phyloP scores from a whole-genome alignment of 2,888 invertebrate species.

The Rhagonycha lutea region DNA sequence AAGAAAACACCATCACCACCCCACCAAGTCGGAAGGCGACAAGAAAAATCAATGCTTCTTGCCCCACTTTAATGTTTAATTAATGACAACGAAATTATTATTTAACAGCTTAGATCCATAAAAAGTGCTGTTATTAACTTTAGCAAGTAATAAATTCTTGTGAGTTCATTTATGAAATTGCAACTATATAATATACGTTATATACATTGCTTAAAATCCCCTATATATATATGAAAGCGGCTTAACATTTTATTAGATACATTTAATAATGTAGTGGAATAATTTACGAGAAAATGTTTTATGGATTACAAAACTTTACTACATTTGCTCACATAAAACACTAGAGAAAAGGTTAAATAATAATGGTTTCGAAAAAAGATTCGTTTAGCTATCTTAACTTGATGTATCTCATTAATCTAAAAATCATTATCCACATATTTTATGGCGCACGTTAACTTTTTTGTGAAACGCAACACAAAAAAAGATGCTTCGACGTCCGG shows the following conservation, averaged over 20 bases:
- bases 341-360: neutral
- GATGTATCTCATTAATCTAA: neutral
- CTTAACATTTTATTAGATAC: slow-evolving; percentile 15
- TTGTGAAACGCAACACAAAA: no score
- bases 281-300: slow-evolving; percentile 14
- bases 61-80: neutral
- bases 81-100: neutral
- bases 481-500: neutral
- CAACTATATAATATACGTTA: slow-evolving; percentile 1
- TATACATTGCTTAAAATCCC: slow-evolving; percentile 15
- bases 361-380: neutral
- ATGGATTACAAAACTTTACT: slow-evolving; percentile 7
- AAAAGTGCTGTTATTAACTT: slow-evolving; percentile 8
- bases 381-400: neutral
- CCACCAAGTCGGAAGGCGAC: neutral
- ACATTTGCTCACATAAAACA: neutral
- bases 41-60: neutral
- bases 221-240: slow-evolving; percentile 9
- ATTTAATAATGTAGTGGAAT: slow-evolving; percentile 14
- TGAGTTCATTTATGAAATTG: slow-evolving; percentile 18
- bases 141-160: slow-evolving; percentile 17
- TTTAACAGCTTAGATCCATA: slow-evolving; percentile 1
- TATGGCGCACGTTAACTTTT: no score
- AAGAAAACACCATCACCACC: neutral
- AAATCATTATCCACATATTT: neutral